These are phyloP conservation scores for Mythimna loreyi DNA, from an alignment of 2,888 invertebrate species.

Conservation along the genomic window DNA sequence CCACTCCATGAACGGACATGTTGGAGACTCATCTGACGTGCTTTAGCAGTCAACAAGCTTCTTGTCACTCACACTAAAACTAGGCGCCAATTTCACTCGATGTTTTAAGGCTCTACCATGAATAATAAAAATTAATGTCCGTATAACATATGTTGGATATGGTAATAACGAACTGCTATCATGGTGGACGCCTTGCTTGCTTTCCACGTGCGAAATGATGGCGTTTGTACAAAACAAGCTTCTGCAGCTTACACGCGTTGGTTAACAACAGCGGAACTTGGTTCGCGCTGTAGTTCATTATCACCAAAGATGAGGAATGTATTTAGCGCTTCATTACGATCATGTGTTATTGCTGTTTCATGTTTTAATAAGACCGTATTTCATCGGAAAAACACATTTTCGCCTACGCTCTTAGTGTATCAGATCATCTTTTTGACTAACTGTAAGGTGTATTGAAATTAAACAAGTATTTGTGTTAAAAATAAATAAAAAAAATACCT, in stretches of 20 bases:
- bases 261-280: constrained; percentile 77
- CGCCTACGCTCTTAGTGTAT: constrained; percentile 68
- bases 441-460: constrained; percentile 66
- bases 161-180: constrained; percentile 52
- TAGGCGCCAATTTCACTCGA: constrained; percentile 57
- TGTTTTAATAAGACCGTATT: constrained; percentile 70
- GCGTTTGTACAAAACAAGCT: constrained; percentile 66
- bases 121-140: background rate
- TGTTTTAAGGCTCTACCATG: constrained; percentile 57
- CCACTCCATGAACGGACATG: constrained; percentile 80
- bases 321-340: constrained; percentile 83
- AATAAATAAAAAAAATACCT: background rate
- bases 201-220: constrained; percentile 63
- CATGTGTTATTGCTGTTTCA: constrained; percentile 78
- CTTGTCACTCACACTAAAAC: constrained; percentile 68
- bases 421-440: constrained; percentile 65
- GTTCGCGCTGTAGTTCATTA: constrained; percentile 77
- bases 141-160: constrained; percentile 9
- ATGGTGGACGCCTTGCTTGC: constrained; percentile 68
- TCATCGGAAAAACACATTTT: constrained; percentile 67
- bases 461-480: constrained; percentile 20
- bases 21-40: constrained; percentile 78
- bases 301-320: constrained; percentile 79
- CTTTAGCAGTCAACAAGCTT: constrained; percentile 77
- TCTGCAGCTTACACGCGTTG: constrained; percentile 74